Evolutionary conservation across 2,888 invertebrate species (phyloP), one percentile per base, ranked within the genome.

Genomic region (Eupithecia subfuscata): DNA sequence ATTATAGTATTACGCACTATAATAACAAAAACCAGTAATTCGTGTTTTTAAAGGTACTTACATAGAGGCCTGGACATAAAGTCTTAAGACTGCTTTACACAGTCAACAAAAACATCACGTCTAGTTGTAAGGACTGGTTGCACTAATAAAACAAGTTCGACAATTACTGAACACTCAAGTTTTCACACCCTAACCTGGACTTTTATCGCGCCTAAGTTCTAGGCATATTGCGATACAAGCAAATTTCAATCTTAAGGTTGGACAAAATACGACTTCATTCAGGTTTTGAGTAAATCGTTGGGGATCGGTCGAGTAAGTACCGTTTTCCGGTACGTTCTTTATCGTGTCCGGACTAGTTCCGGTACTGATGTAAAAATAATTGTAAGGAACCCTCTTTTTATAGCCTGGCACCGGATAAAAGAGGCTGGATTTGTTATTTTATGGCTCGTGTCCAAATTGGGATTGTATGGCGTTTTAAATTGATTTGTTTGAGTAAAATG

Each of bases 281-380:
- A 8, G 60, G 25, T 22, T 25, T 60, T 60, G 25, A 25, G 22
- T 71, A 34, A 45, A 65, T 69, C 70, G 64, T 52, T 63, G 52
- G 71, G 74, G 75, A 79, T 84, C 86, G 83, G 84, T 81, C 79
- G 83, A 86, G 84, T 88, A 88, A 88, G 89, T 88, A 88, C 87
- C 84, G 88, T 76, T 89, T 89, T 87, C 87, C 86, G 84, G 86
- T 84, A 87, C 86, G 86, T 89, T 88, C 87, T 89, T 90, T 89
- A 88, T 89, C 89, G 86, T 85, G 84, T 87, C 86, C 87, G 85
- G 84, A 86, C 84, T 82, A 85, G 87, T 87, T 88, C 86, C 86
- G 87, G 84, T 83, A 84, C 86, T 89, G 90, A 90, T 91, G 90
- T 89, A 89, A 89, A 88, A 90, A 89, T 90, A 89, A 90, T 90